A percentile compares a stretch with the other conserved stretches of the same genome.
These are phyloP conservation scores for Nudaria mundana DNA, from an alignment of 2,888 invertebrate species.

Conservation along the genomic window DNA sequence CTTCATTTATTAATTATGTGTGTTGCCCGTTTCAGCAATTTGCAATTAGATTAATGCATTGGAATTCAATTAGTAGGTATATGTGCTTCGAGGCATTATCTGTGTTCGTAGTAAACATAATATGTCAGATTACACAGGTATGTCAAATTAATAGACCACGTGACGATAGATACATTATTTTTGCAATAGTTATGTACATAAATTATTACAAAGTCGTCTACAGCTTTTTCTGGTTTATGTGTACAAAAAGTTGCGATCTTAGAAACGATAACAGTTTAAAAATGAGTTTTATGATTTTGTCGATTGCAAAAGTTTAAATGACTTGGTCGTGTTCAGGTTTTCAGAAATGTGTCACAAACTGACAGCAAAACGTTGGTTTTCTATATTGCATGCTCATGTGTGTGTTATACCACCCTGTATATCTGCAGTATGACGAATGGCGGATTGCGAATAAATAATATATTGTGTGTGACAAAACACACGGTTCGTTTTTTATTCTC, in stretches of 20 bases:
- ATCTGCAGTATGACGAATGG: slow-evolving; percentile 48
- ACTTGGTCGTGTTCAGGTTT: slow-evolving; percentile 37
- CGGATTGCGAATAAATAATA: slow-evolving; percentile 58
- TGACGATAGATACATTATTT: too few relatives aligned
- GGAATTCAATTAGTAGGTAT: too few relatives aligned
- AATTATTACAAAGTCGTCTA: slow-evolving; percentile 30
- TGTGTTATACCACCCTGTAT: slow-evolving; percentile 39
- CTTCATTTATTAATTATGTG: too few relatives aligned
- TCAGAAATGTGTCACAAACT: slow-evolving; percentile 38
- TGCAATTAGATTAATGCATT: too few relatives aligned
- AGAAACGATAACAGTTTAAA: slow-evolving; percentile 31
- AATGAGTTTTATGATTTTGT: slow-evolving; percentile 39
- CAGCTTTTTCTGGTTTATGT: slow-evolving; percentile 22
- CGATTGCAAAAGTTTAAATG: slow-evolving; percentile 37
- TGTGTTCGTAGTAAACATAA: too few relatives aligned
- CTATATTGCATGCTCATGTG: slow-evolving; percentile 34
- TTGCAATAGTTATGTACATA: slow-evolving; percentile 25
- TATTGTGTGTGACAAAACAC: slow-evolving; percentile 37
- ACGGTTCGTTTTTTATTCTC: slow-evolving; percentile 39
- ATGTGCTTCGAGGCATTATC: too few relatives aligned
- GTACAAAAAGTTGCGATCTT: slow-evolving; percentile 16
- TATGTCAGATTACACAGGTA: too few relatives aligned
- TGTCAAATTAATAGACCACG: too few relatives aligned
- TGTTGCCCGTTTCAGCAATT: too few relatives aligned
- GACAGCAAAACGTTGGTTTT: slow-evolving; percentile 38